Evolutionary conservation across 2,113 vertebrate genomes (phyloP).

Genomic region (Picathartes gymnocephalus): DNA sequence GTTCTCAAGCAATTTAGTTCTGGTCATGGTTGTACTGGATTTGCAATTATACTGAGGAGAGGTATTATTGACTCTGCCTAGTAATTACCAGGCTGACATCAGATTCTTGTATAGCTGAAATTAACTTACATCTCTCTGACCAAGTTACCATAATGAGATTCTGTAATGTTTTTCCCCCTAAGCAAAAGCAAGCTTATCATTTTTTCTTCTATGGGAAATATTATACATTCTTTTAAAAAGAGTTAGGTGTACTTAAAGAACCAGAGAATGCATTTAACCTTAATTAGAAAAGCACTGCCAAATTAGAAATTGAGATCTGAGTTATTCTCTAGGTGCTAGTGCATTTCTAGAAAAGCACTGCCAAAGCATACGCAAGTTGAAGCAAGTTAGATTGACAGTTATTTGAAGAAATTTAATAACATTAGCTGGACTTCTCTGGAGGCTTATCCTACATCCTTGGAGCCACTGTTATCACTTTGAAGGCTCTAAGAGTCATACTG

Average conservation of each 20-base stretch:
- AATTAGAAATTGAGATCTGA: background rate
- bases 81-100: slow-evolving; percentile 76
- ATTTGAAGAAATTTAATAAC: background rate
- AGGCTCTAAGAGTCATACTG: background rate
- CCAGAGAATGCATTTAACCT: background rate
- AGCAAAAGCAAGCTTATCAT: background rate
- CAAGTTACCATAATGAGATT: slow-evolving; percentile 47
- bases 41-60: slow-evolving; percentile 80
- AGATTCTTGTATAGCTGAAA: slow-evolving; percentile 67
- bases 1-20: slow-evolving; percentile 78
- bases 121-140: slow-evolving; percentile 52
- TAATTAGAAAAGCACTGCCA: background rate
- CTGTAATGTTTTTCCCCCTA: background rate
- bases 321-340: background rate
- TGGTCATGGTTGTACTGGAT: slow-evolving; percentile 79
- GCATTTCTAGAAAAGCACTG: background rate
- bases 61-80: slow-evolving; percentile 76
- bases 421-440: background rate
- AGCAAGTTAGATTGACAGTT: background rate
- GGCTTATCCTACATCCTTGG: background rate
- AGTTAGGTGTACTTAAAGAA: background rate
- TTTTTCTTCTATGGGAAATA: background rate
- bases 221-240: background rate
- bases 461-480: background rate
- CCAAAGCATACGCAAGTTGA: background rate